These are phyloP conservation scores for Pandemis cinnamomeana DNA, from an alignment of 2,888 invertebrate genomes.

Conservation along the genomic window DNA sequence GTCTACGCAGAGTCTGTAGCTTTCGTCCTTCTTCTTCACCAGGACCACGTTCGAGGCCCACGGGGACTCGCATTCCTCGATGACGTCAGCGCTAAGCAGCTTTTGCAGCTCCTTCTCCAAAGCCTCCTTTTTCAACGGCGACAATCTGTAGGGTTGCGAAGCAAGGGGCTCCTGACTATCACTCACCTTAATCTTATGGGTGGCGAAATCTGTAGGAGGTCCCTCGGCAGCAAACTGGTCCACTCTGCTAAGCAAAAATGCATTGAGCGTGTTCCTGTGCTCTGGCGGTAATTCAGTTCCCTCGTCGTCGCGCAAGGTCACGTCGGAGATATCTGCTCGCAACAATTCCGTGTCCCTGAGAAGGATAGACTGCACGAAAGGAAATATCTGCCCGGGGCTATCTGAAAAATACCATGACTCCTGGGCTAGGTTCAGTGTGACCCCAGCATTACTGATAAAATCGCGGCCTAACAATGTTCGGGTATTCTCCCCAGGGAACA, in stretches of 20 bases:
- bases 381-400: not conserved
- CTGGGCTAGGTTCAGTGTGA: not conserved
- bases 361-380: conserved; percentile 8
- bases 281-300: not conserved
- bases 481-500: conserved; percentile 11
- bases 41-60: conserved; percentile 18
- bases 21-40: conserved; percentile 8
- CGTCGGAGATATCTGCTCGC: conserved; percentile 9
- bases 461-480: conserved; percentile 1
- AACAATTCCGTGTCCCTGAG: not conserved
- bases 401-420: not conserved
- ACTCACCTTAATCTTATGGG: conserved; percentile 12
- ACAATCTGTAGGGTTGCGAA: conserved; percentile 11
- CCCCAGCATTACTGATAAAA: not conserved
- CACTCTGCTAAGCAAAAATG: not conserved
- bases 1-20: conserved; percentile 13
- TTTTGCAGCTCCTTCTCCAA: conserved; percentile 5
- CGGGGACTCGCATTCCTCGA: conserved; percentile 24
- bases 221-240: conserved; percentile 7
- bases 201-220: not conserved
- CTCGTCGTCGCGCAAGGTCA: conserved; percentile 13
- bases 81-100: not conserved
- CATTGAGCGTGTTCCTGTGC: conserved; percentile 6
- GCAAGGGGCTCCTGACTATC: conserved; percentile 8
- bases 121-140: not conserved